These are phyloP conservation scores for Macaca fascicularis DNA, from an alignment of 2,113 vertebrate species.

Conservation along the genomic window T2T-MFA8v1.1 NC_088375.1:144267501-144268000, in stretches of 20 bases:
- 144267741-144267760: neutral
- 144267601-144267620: neutral
- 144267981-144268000: constrained; percentile 40
- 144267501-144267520: neutral
- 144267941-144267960: constrained; percentile 12
- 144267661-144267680: neutral
- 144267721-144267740: neutral
- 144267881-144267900: neutral
- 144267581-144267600: neutral
- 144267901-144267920: neutral
- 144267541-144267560: neutral
- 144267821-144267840: neutral
- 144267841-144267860: neutral
- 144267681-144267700: neutral
- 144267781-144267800: constrained; percentile 32
- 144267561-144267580: neutral
- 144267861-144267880: neutral
- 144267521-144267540: neutral
- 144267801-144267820: neutral
- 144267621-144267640: neutral
- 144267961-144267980: neutral
- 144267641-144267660: neutral
- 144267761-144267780: neutral
- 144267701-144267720: neutral
- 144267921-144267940: neutral